A percentile compares a stretch with the other conserved stretches of the same genome.
These are phyloP conservation scores for Ruditapes philippinarum DNA, from an alignment of 1,140 invertebrate species.

Conservation along the genomic window DNA sequence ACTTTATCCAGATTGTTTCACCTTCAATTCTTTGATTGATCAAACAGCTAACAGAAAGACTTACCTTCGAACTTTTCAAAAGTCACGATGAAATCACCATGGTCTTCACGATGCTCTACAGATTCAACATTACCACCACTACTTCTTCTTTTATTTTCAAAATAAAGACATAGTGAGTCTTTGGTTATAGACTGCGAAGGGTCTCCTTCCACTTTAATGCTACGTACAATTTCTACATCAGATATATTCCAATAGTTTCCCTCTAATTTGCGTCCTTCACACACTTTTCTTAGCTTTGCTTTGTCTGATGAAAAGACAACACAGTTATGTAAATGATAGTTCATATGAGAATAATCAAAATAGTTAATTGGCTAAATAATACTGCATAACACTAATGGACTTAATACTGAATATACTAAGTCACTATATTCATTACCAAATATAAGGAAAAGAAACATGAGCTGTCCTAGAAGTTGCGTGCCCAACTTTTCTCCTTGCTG, in stretches of 20 bases:
- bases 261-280: not conserved
- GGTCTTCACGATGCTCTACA: not conserved
- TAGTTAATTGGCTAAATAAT: no score
- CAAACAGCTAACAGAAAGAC: no score
- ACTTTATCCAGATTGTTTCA: no score
- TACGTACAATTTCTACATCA: not conserved
- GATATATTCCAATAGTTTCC: not conserved
- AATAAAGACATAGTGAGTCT: constrained; percentile 24
- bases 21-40: no score
- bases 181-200: not conserved
- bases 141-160: constrained; percentile 33
- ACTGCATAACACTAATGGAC: no score
- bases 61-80: not conserved
- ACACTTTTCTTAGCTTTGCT: not conserved
- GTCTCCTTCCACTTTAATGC: not conserved
- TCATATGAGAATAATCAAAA: no score
- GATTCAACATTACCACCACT: constrained; percentile 27
- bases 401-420: no score
- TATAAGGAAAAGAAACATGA: no score
- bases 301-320: not conserved
- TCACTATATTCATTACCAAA: no score
- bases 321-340: no score
- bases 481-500: no score
- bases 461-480: no score
- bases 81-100: not conserved